A percentile compares a stretch with the other conserved stretches of the same genome.
phyloP scores from a whole-genome alignment of 2,797 vertebrate species.

The Clarias laeviceps region DNA sequence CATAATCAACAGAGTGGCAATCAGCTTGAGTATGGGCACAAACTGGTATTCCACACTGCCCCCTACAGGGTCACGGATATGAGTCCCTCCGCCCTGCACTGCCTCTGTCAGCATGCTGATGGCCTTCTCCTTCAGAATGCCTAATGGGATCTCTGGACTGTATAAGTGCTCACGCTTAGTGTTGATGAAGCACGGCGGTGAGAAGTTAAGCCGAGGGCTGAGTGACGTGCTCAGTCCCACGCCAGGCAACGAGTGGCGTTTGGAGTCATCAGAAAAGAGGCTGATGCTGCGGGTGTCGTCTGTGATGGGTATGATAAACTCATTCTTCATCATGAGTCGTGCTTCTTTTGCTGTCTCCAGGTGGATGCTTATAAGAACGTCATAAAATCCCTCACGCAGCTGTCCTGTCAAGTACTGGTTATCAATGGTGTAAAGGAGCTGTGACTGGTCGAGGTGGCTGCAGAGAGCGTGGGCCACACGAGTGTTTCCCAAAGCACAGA shows the following conservation, averaged over 20 bases:
- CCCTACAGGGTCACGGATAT: constrained; percentile 94
- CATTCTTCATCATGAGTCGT: constrained; percentile 98
- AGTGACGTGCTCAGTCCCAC: constrained; percentile 91
- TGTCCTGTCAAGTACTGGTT: constrained; percentile 94
- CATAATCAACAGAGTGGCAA: constrained; percentile 90
- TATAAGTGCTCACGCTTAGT: constrained; percentile 80
- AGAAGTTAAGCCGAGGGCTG: constrained; percentile 86
- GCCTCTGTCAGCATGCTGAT: constrained; percentile 95
- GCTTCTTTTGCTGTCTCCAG: constrained; percentile 91
- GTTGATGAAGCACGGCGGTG: constrained; percentile 81
- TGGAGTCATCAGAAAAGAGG: constrained; percentile 87
- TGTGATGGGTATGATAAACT: constrained; percentile 97
- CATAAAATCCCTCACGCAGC: constrained; percentile 92
- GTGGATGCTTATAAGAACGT: constrained; percentile 94
- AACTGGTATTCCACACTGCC: constrained; percentile 93
- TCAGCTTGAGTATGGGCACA: constrained; percentile 94
- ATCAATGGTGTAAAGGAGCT: constrained; percentile 92
- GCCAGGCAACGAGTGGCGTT: constrained; percentile 88
- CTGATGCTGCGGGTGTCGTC: constrained; percentile 88
- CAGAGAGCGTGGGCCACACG: constrained; percentile 94
- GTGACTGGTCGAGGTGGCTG: constrained; percentile 93
- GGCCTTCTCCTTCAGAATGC: constrained; percentile 88
- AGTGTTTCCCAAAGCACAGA: constrained; percentile 94
- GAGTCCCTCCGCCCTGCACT: constrained; percentile 86
- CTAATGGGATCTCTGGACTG: constrained; percentile 91